phyloP scores from a whole-genome alignment of 2,113 vertebrate species.

The Lepisosteus oculatus region DNA sequence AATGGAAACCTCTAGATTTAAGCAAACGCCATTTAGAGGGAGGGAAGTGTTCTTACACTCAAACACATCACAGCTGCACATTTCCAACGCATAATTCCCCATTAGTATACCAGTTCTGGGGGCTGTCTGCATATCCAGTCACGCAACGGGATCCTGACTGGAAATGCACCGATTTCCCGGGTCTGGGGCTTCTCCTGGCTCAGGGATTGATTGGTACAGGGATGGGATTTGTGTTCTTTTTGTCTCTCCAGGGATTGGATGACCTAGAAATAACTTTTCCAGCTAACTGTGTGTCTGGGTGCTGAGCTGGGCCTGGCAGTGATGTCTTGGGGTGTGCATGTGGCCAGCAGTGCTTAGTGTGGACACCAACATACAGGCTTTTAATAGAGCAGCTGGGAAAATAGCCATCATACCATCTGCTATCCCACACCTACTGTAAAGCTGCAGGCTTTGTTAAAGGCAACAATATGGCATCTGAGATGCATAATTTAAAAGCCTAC shows the following conservation, averaged over 20 bases:
- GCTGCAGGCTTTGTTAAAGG: conserved; percentile 22
- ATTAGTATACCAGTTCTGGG: too few relatives aligned
- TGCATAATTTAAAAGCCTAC: conserved; percentile 10
- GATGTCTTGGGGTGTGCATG: not conserved
- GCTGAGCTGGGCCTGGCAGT: not conserved
- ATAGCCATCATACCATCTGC: conserved; percentile 42
- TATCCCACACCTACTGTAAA: conserved; percentile 27
- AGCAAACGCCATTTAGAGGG: too few relatives aligned
- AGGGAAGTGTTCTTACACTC: too few relatives aligned
- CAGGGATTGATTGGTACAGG: too few relatives aligned
- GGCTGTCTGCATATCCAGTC: too few relatives aligned
- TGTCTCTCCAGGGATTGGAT: not conserved
- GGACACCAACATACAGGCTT: not conserved
- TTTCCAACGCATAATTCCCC: too few relatives aligned
- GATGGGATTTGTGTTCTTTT: too few relatives aligned
- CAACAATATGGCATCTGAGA: not conserved
- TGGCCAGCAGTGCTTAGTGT: not conserved
- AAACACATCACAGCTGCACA: too few relatives aligned
- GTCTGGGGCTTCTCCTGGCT: too few relatives aligned
- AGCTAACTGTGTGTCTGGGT: not conserved
- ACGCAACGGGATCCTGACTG: too few relatives aligned
- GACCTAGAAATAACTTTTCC: not conserved
- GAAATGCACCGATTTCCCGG: too few relatives aligned
- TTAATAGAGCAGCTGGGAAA: conserved; percentile 16
- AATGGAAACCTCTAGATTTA: too few relatives aligned